Evolutionary conservation across 2,888 invertebrate genomes (phyloP), one percentile per base, ranked within the genome.

Genomic region (Hypsopygia costalis): DNA sequence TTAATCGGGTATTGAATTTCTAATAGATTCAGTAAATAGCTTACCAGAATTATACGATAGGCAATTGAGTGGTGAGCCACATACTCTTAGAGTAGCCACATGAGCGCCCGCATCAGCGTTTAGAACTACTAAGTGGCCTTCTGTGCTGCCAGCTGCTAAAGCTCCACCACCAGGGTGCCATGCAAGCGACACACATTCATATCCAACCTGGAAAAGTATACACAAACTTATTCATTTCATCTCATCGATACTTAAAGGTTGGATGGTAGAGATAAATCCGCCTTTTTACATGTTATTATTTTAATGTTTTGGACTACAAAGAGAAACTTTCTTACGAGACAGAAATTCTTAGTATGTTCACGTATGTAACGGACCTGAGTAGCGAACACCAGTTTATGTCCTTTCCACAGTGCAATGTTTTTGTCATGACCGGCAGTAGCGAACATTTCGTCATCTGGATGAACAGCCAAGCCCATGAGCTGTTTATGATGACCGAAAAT

Each of bases 361-460:
- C n/a, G n/a, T n/a, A n/a, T 36, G 9, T 10, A 4, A 41, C 44
- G 43, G 68, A 96, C 95, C 89, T 95, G 95, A 29, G 95, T 93
- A 39, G 93, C 94, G 94, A 97, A 97, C 32, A 96, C 90, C 7
- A 97, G 89, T 80, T 95, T 95, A 70, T 96, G 96, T 44, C 95
- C 94, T 46, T 95, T 92, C 98, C 98, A 98, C 32, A 97, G 85
- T 1, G 96, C 96, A 48, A 98, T 95, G 58, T 95, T 94, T 71
- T 96, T 95, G 73, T 97, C 97, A 61, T 95, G 95, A 0, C 97
- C 97, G 0, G 97, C 97, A 0, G 97, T 96, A 0, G 97, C 96
- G 66, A 97, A 97, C 52, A 96, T 91, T 77, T 97, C 97, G 63
- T 96, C 96, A 56, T 96, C 95, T 0, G 97, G 97, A 77, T 97